These are phyloP conservation scores for Ctenicera cuprea DNA, from an alignment of 2,888 invertebrate genomes.

Conservation along the genomic window DNA sequence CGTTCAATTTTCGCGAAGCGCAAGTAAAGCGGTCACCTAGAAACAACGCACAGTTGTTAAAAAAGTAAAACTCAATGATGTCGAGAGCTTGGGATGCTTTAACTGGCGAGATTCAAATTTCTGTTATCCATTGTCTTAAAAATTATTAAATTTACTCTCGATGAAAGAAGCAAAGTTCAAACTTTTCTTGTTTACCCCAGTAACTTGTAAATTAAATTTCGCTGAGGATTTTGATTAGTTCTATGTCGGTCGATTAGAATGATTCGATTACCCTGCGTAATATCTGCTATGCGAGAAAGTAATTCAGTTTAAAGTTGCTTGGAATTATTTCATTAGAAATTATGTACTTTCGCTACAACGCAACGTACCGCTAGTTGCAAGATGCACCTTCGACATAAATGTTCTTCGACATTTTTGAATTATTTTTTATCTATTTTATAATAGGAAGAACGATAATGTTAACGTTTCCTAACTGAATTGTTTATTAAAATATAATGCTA, in stretches of 20 bases:
- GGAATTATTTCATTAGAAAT: conserved; percentile 42
- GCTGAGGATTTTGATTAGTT: conserved; percentile 46
- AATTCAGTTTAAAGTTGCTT: conserved; percentile 40
- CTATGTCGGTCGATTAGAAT: conserved; percentile 46
- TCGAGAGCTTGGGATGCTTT: conserved; percentile 1
- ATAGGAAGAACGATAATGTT: no score
- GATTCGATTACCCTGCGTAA: conserved; percentile 43
- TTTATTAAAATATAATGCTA: no score
- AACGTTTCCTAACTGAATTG: no score
- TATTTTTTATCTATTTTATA: no score
- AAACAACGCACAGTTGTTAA: conserved; percentile 13
- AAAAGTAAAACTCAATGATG: conserved; percentile 7
- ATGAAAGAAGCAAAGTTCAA: conserved; percentile 43
- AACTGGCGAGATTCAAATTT: conserved; percentile 29
- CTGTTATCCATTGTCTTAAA: conserved; percentile 39
- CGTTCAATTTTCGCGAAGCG: not conserved
- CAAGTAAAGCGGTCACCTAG: not conserved
- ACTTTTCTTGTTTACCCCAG: conserved; percentile 41
- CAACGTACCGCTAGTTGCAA: not conserved
- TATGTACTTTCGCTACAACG: conserved; percentile 6
- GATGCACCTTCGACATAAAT: not conserved
- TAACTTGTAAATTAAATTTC: conserved; percentile 46
- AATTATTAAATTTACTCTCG: conserved; percentile 42
- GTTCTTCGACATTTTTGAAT: no score
- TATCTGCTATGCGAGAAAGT: conserved; percentile 41